These are phyloP conservation scores for Drosophila sulfurigaster DNA, from an alignment of 1,140 invertebrate genomes.

Conservation along the genomic window DNA sequence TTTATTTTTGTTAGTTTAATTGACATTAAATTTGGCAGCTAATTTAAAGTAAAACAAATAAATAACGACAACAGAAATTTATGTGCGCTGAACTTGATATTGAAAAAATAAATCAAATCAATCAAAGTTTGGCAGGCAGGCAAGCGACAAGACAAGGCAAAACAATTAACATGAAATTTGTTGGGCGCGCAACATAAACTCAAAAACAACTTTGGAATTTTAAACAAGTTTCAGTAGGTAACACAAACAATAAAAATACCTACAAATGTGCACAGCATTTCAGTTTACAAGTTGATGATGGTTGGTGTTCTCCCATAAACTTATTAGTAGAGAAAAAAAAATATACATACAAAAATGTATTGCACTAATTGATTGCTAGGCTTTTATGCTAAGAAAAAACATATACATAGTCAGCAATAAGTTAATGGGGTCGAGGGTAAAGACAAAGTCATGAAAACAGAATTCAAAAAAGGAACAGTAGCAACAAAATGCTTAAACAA, in stretches of 20 bases:
- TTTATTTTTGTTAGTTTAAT: conserved; percentile 36
- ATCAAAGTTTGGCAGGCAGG: conserved; percentile 41
- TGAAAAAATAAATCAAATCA: conserved; percentile 45
- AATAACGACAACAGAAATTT: conserved; percentile 15
- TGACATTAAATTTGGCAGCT: conserved; percentile 28
- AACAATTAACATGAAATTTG: conserved; percentile 53
- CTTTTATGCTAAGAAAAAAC: conserved; percentile 28
- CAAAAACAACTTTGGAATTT: conserved; percentile 50
- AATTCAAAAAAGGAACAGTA: neutral
- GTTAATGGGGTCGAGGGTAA: conserved; percentile 64
- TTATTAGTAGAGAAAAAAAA: conserved; percentile 25
- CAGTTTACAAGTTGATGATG: conserved; percentile 26
- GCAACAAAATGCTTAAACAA: too few species aligned
- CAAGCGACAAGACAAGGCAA: conserved; percentile 29
- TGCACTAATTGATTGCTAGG: conserved; percentile 67
- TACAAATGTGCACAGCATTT: conserved; percentile 34
- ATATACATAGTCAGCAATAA: conserved; percentile 11
- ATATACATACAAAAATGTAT: conserved; percentile 30
- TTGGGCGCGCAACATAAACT: conserved; percentile 37
- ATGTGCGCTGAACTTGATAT: conserved; percentile 42
- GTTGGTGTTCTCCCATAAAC: conserved; percentile 5
- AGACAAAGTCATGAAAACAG: neutral
- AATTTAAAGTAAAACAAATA: conserved; percentile 42
- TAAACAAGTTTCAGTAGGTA: conserved; percentile 47
- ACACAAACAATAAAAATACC: conserved; percentile 28